Evolutionary conservation across 2,113 vertebrate genomes (phyloP), one percentile per base, ranked within the genome.

Genomic region (Zingel zingel): DNA sequence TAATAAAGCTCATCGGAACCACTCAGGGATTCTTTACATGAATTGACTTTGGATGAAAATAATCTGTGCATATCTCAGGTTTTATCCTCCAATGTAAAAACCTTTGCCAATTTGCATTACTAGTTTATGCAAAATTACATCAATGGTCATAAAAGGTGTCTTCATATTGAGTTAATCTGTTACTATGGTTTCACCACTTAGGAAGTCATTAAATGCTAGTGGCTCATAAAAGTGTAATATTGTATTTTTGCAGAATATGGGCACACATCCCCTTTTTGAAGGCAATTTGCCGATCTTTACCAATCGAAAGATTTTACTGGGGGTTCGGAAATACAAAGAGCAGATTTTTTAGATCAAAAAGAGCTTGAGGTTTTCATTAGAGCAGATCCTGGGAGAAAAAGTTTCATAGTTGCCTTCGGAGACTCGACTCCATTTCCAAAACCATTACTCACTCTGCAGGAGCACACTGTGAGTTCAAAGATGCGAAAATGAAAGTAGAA

Each of bases 101-200:
- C 36, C 30, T 62, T 69, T 80, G 71, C 76, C 81, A 90, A 39
- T 65, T 50, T 82, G 58, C 10, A n/a, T 0, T 1, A 61, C 7
- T 51, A 39, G 67, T 82, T 82, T 77, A 74, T 78, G 48, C 58
- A 58, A 81, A 74, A 84, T 84, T 68, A 77, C 87, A 86, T 93
- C 88, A 94, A 66, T 57, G 71, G 16, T 73, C 77, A 73, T 88
- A 86, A 88, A 91, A 74, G 45, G 66, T 77, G 74, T 86, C 78
- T 90, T 91, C 73, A 75, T 87, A 78, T 66, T 89, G 66, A 90
- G 68, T 90, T 83, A 13, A 84, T 87, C 82, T 71, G 84, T 87
- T 82, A 45, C 87, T 66, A 86, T 82, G 83, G 85, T 82, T 89
- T 77, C 70, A 82, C 59, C 30, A 68, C 79, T 82, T 87, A 88